These are phyloP conservation scores for Hylaea fasciaria DNA, from an alignment of 2,888 invertebrate species.

Conservation along the genomic window DNA sequence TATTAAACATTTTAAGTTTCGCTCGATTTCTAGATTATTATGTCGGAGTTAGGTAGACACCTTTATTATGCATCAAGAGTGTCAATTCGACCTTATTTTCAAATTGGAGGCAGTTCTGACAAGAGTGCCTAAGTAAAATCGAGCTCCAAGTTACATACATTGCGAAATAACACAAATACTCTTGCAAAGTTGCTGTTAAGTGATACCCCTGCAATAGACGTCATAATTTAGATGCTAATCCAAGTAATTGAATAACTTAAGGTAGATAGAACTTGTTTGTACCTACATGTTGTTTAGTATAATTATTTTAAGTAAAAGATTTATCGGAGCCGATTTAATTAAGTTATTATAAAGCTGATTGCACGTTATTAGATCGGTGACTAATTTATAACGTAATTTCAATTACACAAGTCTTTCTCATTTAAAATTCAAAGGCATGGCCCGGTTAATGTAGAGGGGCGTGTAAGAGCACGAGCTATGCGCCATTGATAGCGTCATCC, in stretches of 20 bases:
- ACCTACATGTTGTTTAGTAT: slow-evolving; percentile 18
- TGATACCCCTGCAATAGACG: slow-evolving; percentile 20
- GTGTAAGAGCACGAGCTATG: slow-evolving; percentile 71
- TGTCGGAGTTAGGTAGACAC: no score
- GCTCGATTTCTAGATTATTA: no score
- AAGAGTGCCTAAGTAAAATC: no score
- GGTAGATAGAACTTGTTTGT: slow-evolving; percentile 22
- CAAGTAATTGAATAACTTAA: slow-evolving; percentile 30
- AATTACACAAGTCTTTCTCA: slow-evolving; percentile 74
- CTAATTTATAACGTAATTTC: slow-evolving; percentile 67
- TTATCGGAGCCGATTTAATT: slow-evolving; percentile 39
- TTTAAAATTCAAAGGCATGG: slow-evolving; percentile 75
- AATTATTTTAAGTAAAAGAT: slow-evolving; percentile 23
- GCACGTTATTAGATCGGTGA: slow-evolving; percentile 44
- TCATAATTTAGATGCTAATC: slow-evolving; percentile 29
- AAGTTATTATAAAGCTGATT: slow-evolving; percentile 43
- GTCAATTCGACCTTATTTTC: no score
- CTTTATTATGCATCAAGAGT: no score
- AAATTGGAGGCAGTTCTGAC: no score
- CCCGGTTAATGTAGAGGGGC: slow-evolving; percentile 73
- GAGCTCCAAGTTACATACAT: background rate
- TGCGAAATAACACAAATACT: slow-evolving; percentile 19
- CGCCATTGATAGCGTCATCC: slow-evolving; percentile 72
- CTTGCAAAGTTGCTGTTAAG: slow-evolving; percentile 15
- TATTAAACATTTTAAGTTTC: no score